Evolutionary conservation across 2,888 invertebrate species (phyloP), one percentile per base, ranked within the genome.

Genomic region (Pseudanteris insignis): DNA sequence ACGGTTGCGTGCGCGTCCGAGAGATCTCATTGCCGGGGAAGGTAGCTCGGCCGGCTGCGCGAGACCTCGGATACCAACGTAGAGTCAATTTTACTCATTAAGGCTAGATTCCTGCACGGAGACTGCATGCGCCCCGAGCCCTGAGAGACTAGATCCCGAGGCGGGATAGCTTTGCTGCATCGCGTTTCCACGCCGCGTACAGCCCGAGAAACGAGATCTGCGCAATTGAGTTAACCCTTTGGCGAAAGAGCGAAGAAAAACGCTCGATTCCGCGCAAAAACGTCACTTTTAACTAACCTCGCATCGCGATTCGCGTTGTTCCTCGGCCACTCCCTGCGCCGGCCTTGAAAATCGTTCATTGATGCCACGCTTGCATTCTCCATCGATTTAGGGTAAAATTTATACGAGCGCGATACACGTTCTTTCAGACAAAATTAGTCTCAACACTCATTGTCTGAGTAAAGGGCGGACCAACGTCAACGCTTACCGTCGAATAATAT

Each of bases 1-100:
- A 58, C 54, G 58, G 58, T 63, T 58, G 63, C 63, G 58, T 55
- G 59, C 44, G 63, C 50, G 50, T 40, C 30, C 41, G 29, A 14
- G 28, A 55, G 57, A 51, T 57, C 51, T 53, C 48, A 40, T 53
- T 47, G 62, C 47, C 34, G 24, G 29, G 47, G 53, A 53, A 55
- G 51, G 50, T 43, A 54, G 46, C 44, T 44, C 47, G 43, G 25
- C 36, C 18, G 29, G 34, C 34, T 40, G 47, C 25, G 44, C 46
- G 59, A 46, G 30, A 25, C 36, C 38, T 59, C 48, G 57, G 51
- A 58, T 53, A 53, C 34, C 46, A 58, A 44, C 59, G 50, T 65
- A 70, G 66, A 71, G 70, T 68, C 70, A 74, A 72, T 75, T 77
- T 78, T 77, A 76, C 74, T 78, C 76, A 77, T 78, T 78, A 78